Evolutionary conservation across 2,113 vertebrate species (phyloP), one percentile per base, ranked within the genome.

Genomic region (Erinaceus europaeus): DNA sequence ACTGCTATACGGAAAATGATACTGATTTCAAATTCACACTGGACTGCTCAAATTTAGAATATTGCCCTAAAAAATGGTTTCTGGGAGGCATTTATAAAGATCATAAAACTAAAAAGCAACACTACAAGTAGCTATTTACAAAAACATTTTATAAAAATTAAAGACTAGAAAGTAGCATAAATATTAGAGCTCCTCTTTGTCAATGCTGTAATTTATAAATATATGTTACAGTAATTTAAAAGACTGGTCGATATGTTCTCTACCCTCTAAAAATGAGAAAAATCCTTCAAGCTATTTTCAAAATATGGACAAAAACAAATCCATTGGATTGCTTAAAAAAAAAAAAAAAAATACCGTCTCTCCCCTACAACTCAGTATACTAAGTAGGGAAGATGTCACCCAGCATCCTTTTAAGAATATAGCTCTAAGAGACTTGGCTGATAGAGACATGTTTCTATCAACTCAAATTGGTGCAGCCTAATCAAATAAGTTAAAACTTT

Each of bases 251-350:
- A 93, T 44, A 73, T 83, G 68, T 67, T 86, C 18, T 83, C 59
- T 86, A 86, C 61, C 34, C 84, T 90, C 61, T 72, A 94, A 90
- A n/a, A 88, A 89, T 81, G 53, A 88, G 57, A 88, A 94, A 91
- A 92, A 89, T 86, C 74, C 55, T 94, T 90, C 65, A 90, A 79
- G 42, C 83, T 92, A 69, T 81, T 91, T 92, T 86, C 23, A 94
- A 93, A 94, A 90, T 87, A 92, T 44, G 75, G 46, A 93, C 81
- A 93, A 90, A 93, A 94, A 84, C 86, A 95, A 95, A 94, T 94
- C 91, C 92, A 95, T 79, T 95, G 93, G 93, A 95, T 94, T 93
- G 46, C 62, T 90, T 62, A 17, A 84, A 91, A 93, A 84, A 89
- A 82, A 90, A 83, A 79, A 94, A 92, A 80, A 61, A 92, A 61